Evolutionary conservation across 2,888 invertebrate species (phyloP), one percentile per base, ranked within the genome.

Genomic region (Plemyria rubiginata): DNA sequence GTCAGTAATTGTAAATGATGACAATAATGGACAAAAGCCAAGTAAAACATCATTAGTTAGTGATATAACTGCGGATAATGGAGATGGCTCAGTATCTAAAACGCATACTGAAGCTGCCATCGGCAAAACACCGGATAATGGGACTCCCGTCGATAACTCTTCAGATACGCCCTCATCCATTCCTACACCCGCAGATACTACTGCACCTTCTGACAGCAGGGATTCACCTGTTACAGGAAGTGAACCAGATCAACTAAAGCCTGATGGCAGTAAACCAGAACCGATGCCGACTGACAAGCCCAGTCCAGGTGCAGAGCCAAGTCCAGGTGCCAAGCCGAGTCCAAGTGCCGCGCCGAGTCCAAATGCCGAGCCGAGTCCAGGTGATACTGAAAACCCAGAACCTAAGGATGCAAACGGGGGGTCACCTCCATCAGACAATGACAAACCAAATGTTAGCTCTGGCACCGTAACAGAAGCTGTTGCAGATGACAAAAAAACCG

Each of bases 191-290:
- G 4, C 28, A 40, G 28, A 48, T 36, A 41, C 41, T 7, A 4
- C 49, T 28, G 32, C 11, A 36, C 8, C 52, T 46, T 36, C 38
- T 64, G 64, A 70, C 22, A 8, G 45, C 13, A 50, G 43, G 11
- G 65, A 64, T 66, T 50, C 57, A 41, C 51, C 40, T 67, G 51
- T 62, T 60, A 52, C 63, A 68, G 65, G 43, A 59, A 13, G 8
- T 11, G 40, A 5, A 32, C 8, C 49, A 50, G 29, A 15, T 12
- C 29, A 8, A 40, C n/a, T 22, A 48, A 22, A 13, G 8, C 38
- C 41, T 0, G 38, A n/a, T 38, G 36, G 9, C 32, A 45, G 2
- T 38, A 32, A 45, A 22, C 12, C 36, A 46, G 15, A 15, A 3
- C 22, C 22, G 12, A 4, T 54, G 16, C 43, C 52, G 3, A 22